Base-by-base conservation (phyloP, 2,888 invertebrate species). In the Agrilus biguttatus region DNA sequence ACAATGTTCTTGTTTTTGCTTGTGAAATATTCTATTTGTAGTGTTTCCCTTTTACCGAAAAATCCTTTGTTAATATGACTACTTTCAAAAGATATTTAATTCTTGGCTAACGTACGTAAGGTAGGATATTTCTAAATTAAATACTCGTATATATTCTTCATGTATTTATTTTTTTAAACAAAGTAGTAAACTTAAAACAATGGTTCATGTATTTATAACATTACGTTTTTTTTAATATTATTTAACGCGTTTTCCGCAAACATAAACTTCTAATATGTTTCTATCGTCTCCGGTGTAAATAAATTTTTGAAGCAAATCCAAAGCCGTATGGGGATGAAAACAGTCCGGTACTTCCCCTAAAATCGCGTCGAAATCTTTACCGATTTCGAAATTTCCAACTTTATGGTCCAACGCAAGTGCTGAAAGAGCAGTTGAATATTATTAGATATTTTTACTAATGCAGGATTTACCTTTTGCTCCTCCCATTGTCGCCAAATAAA, bases 361-460 rank as follows among this genome's bases (percentile, higher is more conserved):
- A 0, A 93, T 66, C 0, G 90, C 91, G 69, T 93, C 93, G 55
- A 93, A 90, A 43, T 86, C 78, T 62, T 92, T 91, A 14, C 86
- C 88, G 5, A 75, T 62, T 51, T 73, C 69, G 54, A 93, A 87
- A 65, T 80, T 89, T 13, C 92, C 92, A 40, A 85, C 77, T 55
- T 75, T 69, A 36, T 80, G 62, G n/a, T 79, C 80, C 49, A 91
- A 58, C 2, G 76, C 72, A 35, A 92, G 68, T 19, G 86, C 91
- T 83, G 71, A 42, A 70, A 66, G 38, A 46, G 44, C 47, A 47
- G 44, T 44, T 48, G 41, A 46, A 17, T 37, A 40, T 39, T 12
- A 32, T 38, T 28, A 17, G 14, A 17, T 17, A 17, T 17, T 32
- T 32, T 21, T 21, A 21, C 21, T 21, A 5, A 1, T 5, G 21